Evolutionary conservation across 23 tunicate genomes (phyloP), one percentile per base, ranked within the genome.

Genomic region (Phallusia fumigata): DNA sequence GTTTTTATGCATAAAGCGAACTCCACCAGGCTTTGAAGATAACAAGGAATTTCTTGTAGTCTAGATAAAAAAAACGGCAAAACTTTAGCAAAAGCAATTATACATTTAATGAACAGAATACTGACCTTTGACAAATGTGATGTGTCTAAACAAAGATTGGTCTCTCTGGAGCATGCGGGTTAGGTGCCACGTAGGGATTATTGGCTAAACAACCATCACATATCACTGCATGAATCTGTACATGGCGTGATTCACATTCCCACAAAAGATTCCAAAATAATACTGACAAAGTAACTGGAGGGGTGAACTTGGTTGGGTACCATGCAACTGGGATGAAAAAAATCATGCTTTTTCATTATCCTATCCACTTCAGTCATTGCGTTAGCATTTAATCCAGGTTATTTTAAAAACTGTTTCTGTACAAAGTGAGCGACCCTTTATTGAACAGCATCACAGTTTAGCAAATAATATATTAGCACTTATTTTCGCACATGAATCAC

Each of bases 211-310:
- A 30, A 28, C 74, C 74, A 65, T 65, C 74, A 65, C 74, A 65
- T 52, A 80, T 80, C 40, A 80, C 74, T 8, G 83, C 83, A 53
- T 80, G 74, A 30, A 80, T 80, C 36, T 52, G 83, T 6, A 80
- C 32, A 31, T 33, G 8, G n/a, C n/a, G n/a, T n/a, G n/a, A n/a
- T n/a, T n/a, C n/a, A n/a, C n/a, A n/a, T n/a, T n/a, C n/a, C n/a
- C n/a, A 53, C n/a, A n/a, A n/a, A n/a, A n/a, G n/a, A n/a, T n/a
- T n/a, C n/a, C n/a, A n/a, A n/a, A n/a, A n/a, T n/a, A n/a, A n/a
- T n/a, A n/a, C n/a, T n/a, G n/a, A n/a, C n/a, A n/a, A n/a, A n/a
- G n/a, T n/a, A n/a, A n/a, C n/a, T n/a, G 47, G n/a, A n/a, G n/a
- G n/a, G n/a, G n/a, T n/a, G n/a, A n/a, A n/a, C n/a, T n/a, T n/a